A percentile compares a stretch with the other conserved stretches of the same genome.
Conservation (phyloP, 2,113 vertebrate species). For the zebrafish (Danio rerio) region GRCz12tu NC_133180.1:19848501-19849000, state of each 20-base stretch:
- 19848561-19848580: conserved; percentile 74
- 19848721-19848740: conserved; percentile 68
- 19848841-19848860: conserved; percentile 63
- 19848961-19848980: conserved; percentile 49
- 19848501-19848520: conserved; percentile 43
- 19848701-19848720: conserved; percentile 72
- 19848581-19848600: conserved; percentile 72
- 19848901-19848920: conserved; percentile 73
- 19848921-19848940: conserved; percentile 60
- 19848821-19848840: conserved; percentile 55
- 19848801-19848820: conserved; percentile 72
- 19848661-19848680: conserved; percentile 39
- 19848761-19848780: conserved; percentile 66
- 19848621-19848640: conserved; percentile 40
- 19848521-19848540: conserved; percentile 51
- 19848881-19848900: conserved; percentile 82
- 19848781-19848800: conserved; percentile 81
- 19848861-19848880: conserved; percentile 55
- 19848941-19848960: conserved; percentile 64
- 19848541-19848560: conserved; percentile 61
- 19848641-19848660: conserved; percentile 57
- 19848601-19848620: conserved; percentile 57
- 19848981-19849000: conserved; percentile 57
- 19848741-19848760: conserved; percentile 62
- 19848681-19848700: conserved; percentile 55